Percentiles rank a stretch among this genome's conserved stretches.
These are phyloP conservation scores for Palythoa caribaeorum DNA, from an alignment of 92 coral and sea anemone species.

Conservation along the genomic window DNA sequence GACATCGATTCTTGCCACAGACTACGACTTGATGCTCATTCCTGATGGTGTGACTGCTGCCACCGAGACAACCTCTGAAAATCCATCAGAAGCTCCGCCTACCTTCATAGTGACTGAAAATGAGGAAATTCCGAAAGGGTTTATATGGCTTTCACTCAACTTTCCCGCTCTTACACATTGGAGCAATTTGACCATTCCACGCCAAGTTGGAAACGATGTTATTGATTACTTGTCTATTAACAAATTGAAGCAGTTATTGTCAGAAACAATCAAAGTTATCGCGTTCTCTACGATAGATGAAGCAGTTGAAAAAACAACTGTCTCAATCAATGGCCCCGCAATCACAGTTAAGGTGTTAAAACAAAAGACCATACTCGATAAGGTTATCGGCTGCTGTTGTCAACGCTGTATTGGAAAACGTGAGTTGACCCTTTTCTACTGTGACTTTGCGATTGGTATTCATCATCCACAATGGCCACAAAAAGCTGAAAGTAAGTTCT, in stretches of 20 bases:
- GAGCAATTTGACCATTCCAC: conserved; percentile 10
- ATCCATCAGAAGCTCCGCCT: too few species aligned
- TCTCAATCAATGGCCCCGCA: conserved; percentile 44
- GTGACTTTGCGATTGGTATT: conserved; percentile 41
- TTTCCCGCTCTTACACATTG: conserved; percentile 37
- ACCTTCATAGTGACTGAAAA: neutral
- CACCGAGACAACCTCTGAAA: neutral
- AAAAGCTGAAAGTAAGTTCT: conserved; percentile 41
- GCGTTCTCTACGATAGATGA: neutral
- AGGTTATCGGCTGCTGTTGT: neutral
- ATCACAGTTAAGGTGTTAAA: conserved; percentile 29
- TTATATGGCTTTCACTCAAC: conserved; percentile 42
- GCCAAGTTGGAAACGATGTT: neutral
- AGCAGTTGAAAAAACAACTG: neutral
- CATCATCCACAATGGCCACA: conserved; percentile 54
- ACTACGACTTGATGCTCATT: conserved; percentile 52
- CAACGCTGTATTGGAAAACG: neutral
- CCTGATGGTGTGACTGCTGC: conserved; percentile 49
- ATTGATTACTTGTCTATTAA: neutral
- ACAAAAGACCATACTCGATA: neutral
- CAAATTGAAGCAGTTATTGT: neutral
- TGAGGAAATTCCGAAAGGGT: conserved; percentile 38
- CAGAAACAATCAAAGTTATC: neutral
- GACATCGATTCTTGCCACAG: conserved; percentile 46
- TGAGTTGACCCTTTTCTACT: conserved; percentile 43